Base-by-base conservation (phyloP, 2,113 vertebrate species). In the Myrmecophaga tridactyla region DNA sequence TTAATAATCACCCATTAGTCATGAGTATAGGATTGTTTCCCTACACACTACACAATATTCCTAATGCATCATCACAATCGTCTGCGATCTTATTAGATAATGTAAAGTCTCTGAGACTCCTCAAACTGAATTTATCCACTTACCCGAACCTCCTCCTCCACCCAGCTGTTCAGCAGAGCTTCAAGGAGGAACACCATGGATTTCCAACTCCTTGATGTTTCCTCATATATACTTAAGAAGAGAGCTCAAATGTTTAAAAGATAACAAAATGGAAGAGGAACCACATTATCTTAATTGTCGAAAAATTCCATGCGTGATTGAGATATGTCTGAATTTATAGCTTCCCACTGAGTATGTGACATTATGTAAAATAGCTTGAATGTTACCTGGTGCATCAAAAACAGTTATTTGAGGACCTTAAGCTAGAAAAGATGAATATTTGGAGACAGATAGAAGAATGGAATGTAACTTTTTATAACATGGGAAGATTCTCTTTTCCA, bases 281-380 rank as follows among this genome's bases (percentile, higher is more conserved):
- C 48, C 58, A 53, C 14, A 60, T 92, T 48, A 27, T 56, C 80
- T 46, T n/a, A 90, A 3, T 51, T 25, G 34, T 94, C 12, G 11
- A 51, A 21, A 41, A 72, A 65, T 20, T 25, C 60, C n/a, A 21
- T 77, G 2, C 4, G 4, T 65, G 75, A 89, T 43, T 70, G 65
- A 93, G 84, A 34, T 78, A 31, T 4, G 70, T 84, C 69, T 85
- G 53, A 84, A 87, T 70, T 56, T 75, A 51, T 70, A 80, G 73
- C 23, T 91, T 73, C 62, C 77, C 36, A 18, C 13, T 43, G 60
- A 84, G 11, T n/a, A 25, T 70, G n/a, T 39, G 15, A n/a, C 41
- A 34, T 51, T 43, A 62, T 75, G 43, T 92, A 69, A 94, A 77
- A 84, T 53, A 93, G 34, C 48, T 72, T 83, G 14, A 56, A n/a